Base-by-base conservation (phyloP, 2,797 vertebrate genomes). In the Hyperoplus lanceolatus region DNA sequence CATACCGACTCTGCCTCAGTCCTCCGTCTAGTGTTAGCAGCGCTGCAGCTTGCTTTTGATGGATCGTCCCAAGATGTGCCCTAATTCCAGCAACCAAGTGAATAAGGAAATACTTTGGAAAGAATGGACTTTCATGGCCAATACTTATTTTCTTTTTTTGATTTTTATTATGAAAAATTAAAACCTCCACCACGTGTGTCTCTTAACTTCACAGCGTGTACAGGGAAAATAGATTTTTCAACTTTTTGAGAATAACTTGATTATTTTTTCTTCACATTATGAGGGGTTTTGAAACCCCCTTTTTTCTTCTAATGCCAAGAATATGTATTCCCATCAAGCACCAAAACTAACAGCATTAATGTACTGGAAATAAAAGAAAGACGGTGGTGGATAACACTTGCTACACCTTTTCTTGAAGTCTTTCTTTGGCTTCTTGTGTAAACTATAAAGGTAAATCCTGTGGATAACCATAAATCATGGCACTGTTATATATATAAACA, bases 31-130 rank as follows among this genome's bases (percentile, higher is more conserved):
- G 73, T 48, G 54, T 80, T 77, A 73, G 71, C 81, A 58, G 62
- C 67, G 55, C 70, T 60, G 77, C 79, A 64, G 63, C 79, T 85
- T 38, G 38, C 4, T 50, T 73, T 71, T 91, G 89, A 93, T 90
- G 69, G 70, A 91, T 90, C 36, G 58, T 15, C 80, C 70, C 70
- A 81, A 86, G 81, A 90, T 80, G 86, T 83, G 74, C 75, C 72
- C 77, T 82, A 68, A 81, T 77, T 86, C 80, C 81, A 45, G 69
- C 73, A 69, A 59, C 29, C 73, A 78, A 79, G 80, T 77, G 70
- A 85, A 78, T 42, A 59, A 72, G 75, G 78, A 88, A 81, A 84
- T 80, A 48, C 64, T 77, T 82, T 73, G 48, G 59, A 29, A 53
- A 57, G 69, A 68, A 55, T 3, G 12, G 48, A 70, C n/a, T 43